These are phyloP conservation scores for Aproaerema taeniolella DNA, from an alignment of 2,888 invertebrate species.

Conservation along the genomic window DNA sequence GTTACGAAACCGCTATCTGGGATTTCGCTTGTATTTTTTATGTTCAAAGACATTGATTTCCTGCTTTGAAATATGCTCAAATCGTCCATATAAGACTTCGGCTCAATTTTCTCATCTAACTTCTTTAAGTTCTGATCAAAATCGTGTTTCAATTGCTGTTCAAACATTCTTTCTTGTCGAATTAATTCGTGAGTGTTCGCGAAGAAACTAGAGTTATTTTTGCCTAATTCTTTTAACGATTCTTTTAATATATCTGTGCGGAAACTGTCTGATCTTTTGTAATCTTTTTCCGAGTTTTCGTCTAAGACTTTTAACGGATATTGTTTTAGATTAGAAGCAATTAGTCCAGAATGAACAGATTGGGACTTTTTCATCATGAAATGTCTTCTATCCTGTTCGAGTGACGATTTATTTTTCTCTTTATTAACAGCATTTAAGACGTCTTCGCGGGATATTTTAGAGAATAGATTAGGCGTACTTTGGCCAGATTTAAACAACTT, in stretches of 20 bases:
- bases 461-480: conserved; percentile 64
- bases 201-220: conserved; percentile 73
- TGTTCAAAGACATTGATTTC: conserved; percentile 56
- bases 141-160: conserved; percentile 64
- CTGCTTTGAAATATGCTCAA: conserved; percentile 48
- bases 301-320: conserved; percentile 71
- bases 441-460: conserved; percentile 50
- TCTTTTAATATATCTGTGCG: conserved; percentile 55
- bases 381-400: conserved; percentile 42
- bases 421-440: conserved; percentile 34
- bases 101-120: conserved; percentile 44
- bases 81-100: conserved; percentile 49
- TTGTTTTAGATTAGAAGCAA: conserved; percentile 39
- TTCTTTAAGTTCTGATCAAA: conserved; percentile 64
- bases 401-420: conserved; percentile 28
- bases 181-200: conserved; percentile 83
- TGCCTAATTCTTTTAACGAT: conserved; percentile 46
- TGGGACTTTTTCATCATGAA: conserved; percentile 65
- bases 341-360: conserved; percentile 63
- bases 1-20: conserved; percentile 84
- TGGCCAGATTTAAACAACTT: conserved; percentile 51
- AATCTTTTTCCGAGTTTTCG: conserved; percentile 61
- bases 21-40: conserved; percentile 29
- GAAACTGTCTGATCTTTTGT: conserved; percentile 53
- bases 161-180: conserved; percentile 77